phyloP scores from a whole-genome alignment of 2,888 invertebrate species.

The Yponomeuta evonymella region DNA sequence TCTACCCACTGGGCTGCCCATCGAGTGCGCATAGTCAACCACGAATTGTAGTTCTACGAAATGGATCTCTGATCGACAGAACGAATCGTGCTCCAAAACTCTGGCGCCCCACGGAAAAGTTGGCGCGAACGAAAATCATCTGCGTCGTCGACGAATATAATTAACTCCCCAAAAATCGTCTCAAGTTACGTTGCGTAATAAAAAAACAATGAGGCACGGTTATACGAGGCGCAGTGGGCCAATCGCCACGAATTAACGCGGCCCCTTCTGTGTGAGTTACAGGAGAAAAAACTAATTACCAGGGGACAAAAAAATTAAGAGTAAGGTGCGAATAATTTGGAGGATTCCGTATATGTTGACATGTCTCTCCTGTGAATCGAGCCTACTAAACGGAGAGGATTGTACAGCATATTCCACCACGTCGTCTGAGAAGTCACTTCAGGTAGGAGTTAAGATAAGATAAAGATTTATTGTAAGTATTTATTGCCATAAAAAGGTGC shows the following conservation, averaged over 20 bases:
- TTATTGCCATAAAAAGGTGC: too few species aligned
- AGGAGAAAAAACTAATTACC: neutral
- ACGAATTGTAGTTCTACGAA: too few species aligned
- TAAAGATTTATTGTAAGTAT: too few species aligned
- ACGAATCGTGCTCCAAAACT: too few species aligned
- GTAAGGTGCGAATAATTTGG: neutral
- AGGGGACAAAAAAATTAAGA: neutral
- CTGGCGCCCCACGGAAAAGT: neutral
- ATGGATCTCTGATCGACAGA: too few species aligned
- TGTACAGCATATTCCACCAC: too few species aligned
- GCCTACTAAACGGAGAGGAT: neutral
- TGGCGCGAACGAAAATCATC: neutral
- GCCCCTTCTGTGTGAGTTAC: constrained; percentile 6
- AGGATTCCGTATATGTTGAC: too few species aligned
- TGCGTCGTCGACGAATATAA: neutral
- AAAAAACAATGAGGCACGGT: constrained; percentile 5
- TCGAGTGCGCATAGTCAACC: too few species aligned
- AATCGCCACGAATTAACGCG: constrained; percentile 1
- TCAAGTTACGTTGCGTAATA: neutral
- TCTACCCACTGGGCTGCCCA: too few species aligned
- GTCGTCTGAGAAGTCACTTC: too few species aligned
- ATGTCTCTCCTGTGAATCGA: too few species aligned
- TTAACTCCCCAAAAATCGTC: neutral
- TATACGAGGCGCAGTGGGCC: neutral
- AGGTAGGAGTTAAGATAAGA: too few species aligned